Evolutionary conservation across 2,113 vertebrate genomes (phyloP).

Genomic region (Gymnogyps californianus): DNA sequence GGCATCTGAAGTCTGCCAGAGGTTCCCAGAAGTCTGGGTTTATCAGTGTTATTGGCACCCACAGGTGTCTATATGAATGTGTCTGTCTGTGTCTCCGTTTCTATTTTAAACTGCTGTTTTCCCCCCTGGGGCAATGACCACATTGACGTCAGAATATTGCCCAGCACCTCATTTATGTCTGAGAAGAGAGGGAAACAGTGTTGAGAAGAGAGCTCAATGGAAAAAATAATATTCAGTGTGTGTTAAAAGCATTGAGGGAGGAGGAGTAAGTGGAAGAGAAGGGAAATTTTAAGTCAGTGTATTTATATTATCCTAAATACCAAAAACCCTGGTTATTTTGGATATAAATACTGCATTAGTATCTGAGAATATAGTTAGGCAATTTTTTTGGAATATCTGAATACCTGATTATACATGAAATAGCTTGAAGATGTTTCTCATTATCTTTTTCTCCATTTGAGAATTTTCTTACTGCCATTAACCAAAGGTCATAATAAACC

Average conservation of each 20-base stretch:
- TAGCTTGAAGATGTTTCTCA: background rate
- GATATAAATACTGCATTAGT: background rate
- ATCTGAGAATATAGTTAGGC: background rate
- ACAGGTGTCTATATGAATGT: constrained; percentile 32
- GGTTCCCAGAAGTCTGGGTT: constrained; percentile 22
- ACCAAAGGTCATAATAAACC: background rate
- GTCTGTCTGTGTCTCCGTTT: constrained; percentile 1
- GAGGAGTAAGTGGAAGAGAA: constrained; percentile 21
- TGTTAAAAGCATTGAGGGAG: constrained; percentile 49
- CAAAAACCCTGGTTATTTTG: background rate
- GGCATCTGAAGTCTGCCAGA: background rate
- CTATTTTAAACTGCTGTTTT: constrained; percentile 39
- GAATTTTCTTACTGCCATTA: background rate
- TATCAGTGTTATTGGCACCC: constrained; percentile 21
- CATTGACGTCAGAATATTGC: constrained; percentile 54
- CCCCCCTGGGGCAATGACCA: constrained; percentile 16
- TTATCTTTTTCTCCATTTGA: background rate
- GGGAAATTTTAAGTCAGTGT: constrained; percentile 36
- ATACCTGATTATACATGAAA: background rate
- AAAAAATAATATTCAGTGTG: constrained; percentile 57
- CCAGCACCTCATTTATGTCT: constrained; percentile 61
- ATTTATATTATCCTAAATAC: constrained; percentile 42
- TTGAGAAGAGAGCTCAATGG: constrained; percentile 39
- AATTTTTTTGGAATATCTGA: background rate
- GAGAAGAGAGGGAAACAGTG: constrained; percentile 19